Evolutionary conservation across 2,113 vertebrate species (phyloP), one percentile per base, ranked within the genome.

Genomic region (Hypocryptadius cinnamomeus): DNA sequence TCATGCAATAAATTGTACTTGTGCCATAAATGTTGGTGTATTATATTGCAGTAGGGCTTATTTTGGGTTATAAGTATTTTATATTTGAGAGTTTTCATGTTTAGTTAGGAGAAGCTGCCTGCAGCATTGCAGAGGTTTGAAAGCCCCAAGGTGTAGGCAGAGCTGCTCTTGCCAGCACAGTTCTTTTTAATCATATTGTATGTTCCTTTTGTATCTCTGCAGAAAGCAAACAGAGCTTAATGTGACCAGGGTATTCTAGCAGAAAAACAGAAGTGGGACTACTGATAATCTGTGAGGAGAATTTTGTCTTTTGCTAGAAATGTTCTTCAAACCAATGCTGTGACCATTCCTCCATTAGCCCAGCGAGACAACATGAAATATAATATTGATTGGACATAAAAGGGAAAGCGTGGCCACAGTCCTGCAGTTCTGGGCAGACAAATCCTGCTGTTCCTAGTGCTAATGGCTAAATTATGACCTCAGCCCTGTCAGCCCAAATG

Each of bases 381-480:
- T 28, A 78, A 81, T 95, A 96, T 91, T 74, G 89, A 95, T 95
- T 89, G 80, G 57, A 48, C 69, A 71, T 91, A 90, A 96, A 97
- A 95, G 71, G 42, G 57, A 81, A 83, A 53, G 37, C 42, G 8
- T 37, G 68, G 85, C 74, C 79, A 30, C 13, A 61, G 63, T 95
- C 87, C 86, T 88, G 82, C 59, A 42, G 86, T 33, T 89, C 71
- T 90, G 72, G 77, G 94, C 88, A 90, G 85, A 86, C 22, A 54
- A 73, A 84, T 74, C 73, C 87, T 92, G 92, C 65, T 33, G 8
- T 69, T 95, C 85, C 73, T 73, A 31, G 59, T 68, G 92, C 87
- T 96, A 88, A 96, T 95, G 91, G 91, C 93, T 95, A 89, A 93
- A 93, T 94, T 94, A 92, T 91, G 70, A 91, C 70, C 84, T 94